Base-by-base conservation (phyloP, 2,113 vertebrate species). In the Hoplias malabaricus region DNA sequence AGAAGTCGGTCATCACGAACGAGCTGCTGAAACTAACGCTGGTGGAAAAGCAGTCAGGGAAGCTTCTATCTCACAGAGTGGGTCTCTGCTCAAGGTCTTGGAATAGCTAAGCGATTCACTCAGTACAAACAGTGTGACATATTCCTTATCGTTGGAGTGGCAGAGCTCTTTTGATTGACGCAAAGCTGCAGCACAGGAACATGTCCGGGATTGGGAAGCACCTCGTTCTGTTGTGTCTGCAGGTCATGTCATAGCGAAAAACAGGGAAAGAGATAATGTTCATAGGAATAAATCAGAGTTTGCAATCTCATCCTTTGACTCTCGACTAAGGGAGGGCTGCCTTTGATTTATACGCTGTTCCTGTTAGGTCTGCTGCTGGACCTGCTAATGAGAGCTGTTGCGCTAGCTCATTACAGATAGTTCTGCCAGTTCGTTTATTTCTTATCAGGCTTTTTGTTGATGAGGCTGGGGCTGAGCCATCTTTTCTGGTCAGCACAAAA, bases 331-430 rank as follows among this genome's bases (percentile, higher is more conserved):
- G 53, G 61, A 57, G 25, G 11, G 69, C n/a, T 70, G 59, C 8
- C n/a, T 83, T 82, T 82, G 80, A 82, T 78, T 82, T 69, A 74
- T 74, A 77, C 8, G 40, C 29, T 36, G 56, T 63, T 78, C 9
- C 43, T 50, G 59, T 70, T 62, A 70, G 75, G 42, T 42, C 48
- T 16, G 27, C 70, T 73, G 43, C 40, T 23, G 43, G 63, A 69
- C 31, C 75, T 34, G 61, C 75, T 82, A 82, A 82, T 82, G 70
- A 82, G 80, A 74, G 57, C 62, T 38, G 65, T 21, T 56, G 80
- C 71, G 61, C 57, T 57, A 77, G 48, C 65, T 78, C 70, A 70
- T 82, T 82, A 78, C 75, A 38, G 70, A 82, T 56, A 56, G 63
- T 69, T 70, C 36, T 61, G 65, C 70, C 43, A 54, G 19, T 69